Conservation (phyloP, 2,888 invertebrate genomes). For the Pollenia angustigena region DNA sequence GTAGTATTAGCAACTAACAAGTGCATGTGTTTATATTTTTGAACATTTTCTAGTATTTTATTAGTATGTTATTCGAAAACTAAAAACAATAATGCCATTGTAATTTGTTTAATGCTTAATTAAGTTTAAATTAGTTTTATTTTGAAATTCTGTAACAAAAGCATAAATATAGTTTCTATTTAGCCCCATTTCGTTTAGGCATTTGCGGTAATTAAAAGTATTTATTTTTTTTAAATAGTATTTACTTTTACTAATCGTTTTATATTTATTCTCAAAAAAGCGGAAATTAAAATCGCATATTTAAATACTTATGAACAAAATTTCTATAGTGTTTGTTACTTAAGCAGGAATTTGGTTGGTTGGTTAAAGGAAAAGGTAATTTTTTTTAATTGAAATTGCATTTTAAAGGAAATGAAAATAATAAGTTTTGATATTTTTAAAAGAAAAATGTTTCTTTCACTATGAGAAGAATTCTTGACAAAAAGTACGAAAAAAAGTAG, state of each 20-base stretch:
- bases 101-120: conserved; percentile 59
- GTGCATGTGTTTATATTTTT: background rate
- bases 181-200: background rate
- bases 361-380: conserved; percentile 7
- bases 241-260: conserved; percentile 17
- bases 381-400: conserved; percentile 31
- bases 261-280: conserved; percentile 63
- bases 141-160: conserved; percentile 27
- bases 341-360: conserved; percentile 30
- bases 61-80: background rate
- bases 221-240: conserved; percentile 31
- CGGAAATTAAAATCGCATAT: conserved; percentile 82
- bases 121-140: conserved; percentile 61
- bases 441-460: no score
- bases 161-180: conserved; percentile 30
- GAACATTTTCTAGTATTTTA: background rate
- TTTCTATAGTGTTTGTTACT: conserved; percentile 1
- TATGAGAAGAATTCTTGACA: no score
- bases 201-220: background rate
- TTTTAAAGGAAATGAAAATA: conserved; percentile 56
- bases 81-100: conserved; percentile 37
- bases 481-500: no score
- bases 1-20: conserved; percentile 3
- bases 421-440: conserved; percentile 23
- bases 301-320: conserved; percentile 74